phyloP scores from a whole-genome alignment of 2,888 invertebrate species.

The Andricus quercusramuli region DNA sequence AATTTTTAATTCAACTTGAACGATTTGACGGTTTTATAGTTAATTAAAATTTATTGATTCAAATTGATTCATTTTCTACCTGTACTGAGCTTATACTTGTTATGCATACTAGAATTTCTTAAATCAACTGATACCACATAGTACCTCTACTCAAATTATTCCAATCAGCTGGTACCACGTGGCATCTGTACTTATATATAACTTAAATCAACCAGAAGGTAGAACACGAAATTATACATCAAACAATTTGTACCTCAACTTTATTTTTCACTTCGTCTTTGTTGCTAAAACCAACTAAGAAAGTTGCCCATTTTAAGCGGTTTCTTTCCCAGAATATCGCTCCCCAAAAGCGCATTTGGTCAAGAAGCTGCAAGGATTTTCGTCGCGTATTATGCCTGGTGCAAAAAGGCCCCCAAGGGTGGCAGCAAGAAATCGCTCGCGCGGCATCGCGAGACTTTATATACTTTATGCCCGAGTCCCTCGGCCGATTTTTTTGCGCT shows the following conservation, averaged over 20 bases:
- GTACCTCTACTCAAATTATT: not conserved
- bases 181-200: not conserved
- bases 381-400: conserved; percentile 17
- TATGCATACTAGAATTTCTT: not conserved
- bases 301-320: not conserved
- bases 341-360: conserved; percentile 18
- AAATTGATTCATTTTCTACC: no score
- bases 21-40: not conserved
- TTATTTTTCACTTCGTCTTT: no score
- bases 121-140: not conserved
- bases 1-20: not conserved
- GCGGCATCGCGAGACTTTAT: conserved; percentile 65
- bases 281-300: not conserved
- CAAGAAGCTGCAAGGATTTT: conserved; percentile 40
- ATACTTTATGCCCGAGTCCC: conserved; percentile 62
- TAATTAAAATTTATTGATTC: not conserved
- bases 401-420: conserved; percentile 40
- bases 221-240: no score
- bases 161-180: not conserved
- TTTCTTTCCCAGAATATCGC: conserved; percentile 11
- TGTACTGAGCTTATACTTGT: not conserved
- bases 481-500: conserved; percentile 58
- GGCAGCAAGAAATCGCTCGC: conserved; percentile 62
- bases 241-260: no score
- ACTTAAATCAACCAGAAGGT: not conserved